Evolutionary conservation across 2,888 invertebrate species (phyloP).

Genomic region (Limenitis camilla): DNA sequence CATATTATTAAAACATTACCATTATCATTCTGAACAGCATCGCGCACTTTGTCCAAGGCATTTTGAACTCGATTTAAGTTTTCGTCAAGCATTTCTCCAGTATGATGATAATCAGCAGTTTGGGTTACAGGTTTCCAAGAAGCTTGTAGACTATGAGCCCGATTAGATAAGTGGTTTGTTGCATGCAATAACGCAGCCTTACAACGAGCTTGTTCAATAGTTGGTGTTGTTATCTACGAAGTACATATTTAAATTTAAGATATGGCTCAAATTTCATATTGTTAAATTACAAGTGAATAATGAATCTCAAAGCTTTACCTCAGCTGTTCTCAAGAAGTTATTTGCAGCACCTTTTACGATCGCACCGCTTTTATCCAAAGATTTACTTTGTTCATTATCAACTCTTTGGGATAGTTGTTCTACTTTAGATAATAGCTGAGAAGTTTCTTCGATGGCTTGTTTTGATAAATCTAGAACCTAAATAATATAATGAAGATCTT

Average conservation of each 20-base stretch:
- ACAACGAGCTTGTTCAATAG: constrained; percentile 45
- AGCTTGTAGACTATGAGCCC: neutral
- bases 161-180: constrained; percentile 23
- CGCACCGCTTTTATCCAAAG: constrained; percentile 24
- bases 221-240: constrained; percentile 19
- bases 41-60: neutral
- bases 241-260: too few species aligned
- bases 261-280: too few species aligned
- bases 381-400: constrained; percentile 5
- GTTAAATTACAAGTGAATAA: too few species aligned
- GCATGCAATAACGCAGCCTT: constrained; percentile 43
- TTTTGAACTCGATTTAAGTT: constrained; percentile 25
- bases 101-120: constrained; percentile 2
- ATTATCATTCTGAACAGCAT: too few species aligned
- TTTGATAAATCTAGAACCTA: constrained; percentile 11
- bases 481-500: neutral
- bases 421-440: constrained; percentile 6
- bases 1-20: too few species aligned
- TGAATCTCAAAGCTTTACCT: constrained; percentile 16
- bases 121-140: constrained; percentile 13
- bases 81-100: constrained; percentile 3
- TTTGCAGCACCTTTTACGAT: constrained; percentile 33
- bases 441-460: constrained; percentile 5
- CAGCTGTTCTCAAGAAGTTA: constrained; percentile 29
- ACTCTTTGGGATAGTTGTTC: constrained; percentile 15